Evolutionary conservation across 2,888 invertebrate species (phyloP).

Genomic region (Charanyca ferruginea): DNA sequence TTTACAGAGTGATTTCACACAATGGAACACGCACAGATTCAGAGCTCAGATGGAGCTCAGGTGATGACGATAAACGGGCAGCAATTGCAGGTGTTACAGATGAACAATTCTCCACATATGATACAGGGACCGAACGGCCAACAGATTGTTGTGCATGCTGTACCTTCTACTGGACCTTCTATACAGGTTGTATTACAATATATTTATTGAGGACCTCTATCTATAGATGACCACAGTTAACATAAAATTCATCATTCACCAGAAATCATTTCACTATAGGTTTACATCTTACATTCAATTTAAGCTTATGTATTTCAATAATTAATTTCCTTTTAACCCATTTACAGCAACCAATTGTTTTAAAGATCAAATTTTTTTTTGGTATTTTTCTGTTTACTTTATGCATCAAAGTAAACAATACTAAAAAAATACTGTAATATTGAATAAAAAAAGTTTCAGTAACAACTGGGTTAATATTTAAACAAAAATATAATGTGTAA

Average conservation of each 20-base stretch:
- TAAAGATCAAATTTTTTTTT: too few species aligned
- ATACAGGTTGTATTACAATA: constrained; percentile 88
- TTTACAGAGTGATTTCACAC: constrained; percentile 62
- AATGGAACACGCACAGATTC: constrained; percentile 92
- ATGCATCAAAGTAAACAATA: too few species aligned
- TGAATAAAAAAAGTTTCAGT: too few species aligned
- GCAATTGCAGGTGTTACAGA: constrained; percentile 92
- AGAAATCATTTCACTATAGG: too few species aligned
- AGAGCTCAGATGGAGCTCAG: constrained; percentile 92
- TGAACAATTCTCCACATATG: constrained; percentile 90
- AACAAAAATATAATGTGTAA: too few species aligned
- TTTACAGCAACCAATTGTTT: too few species aligned
- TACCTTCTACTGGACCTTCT: constrained; percentile 91
- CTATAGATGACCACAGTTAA: not conserved
- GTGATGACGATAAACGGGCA: constrained; percentile 92
- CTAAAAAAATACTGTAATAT: too few species aligned
- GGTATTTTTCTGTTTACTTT: too few species aligned
- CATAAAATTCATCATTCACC: constrained; percentile 10
- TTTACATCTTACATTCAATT: too few species aligned
- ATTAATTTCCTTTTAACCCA: too few species aligned
- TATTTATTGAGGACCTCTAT: not conserved
- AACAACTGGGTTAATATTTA: too few species aligned
- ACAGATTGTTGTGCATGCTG: constrained; percentile 93
- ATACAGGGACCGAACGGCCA: constrained; percentile 93
- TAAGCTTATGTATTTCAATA: too few species aligned